Evolutionary conservation across 2,888 invertebrate species (phyloP), one percentile per base, ranked within the genome.

Genomic region (Notodonta ziczac): DNA sequence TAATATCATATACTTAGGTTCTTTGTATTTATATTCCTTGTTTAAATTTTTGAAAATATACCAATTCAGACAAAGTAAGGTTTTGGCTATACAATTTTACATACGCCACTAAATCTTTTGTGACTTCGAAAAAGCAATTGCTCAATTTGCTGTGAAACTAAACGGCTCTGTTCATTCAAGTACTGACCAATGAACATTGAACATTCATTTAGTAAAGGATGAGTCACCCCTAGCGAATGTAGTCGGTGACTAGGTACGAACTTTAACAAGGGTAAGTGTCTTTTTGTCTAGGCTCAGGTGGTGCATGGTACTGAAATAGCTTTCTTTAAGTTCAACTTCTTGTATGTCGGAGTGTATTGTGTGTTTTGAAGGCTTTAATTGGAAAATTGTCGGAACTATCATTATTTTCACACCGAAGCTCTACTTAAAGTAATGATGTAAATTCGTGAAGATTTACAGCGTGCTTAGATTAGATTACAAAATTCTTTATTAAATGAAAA

Each of bases 241-340:
- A 61, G 52, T 54, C 60, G 48, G 60, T 63, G 64, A 64, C 58
- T 66, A 46, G 55, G 60, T 69, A 59, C 14, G 56, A 74, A 66
- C 57, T 73, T 69, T 62, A 55, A 58, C 60, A 60, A 69, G 63
- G 62, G 62, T 58, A 53, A 13, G 35, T 69, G 61, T 63, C 62
- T 69, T 72, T 73, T 75, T 70, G 73, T 61, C 62, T 72, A 64
- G 65, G 65, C 57, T 70, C 56, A 65, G 70, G 70, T 69, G 70
- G 73, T 73, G 75, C 73, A 75, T 69, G 73, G 73, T 70, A 74
- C 73, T 67, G 70, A 74, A 75, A 65, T 70, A 67, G 52, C 59
- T 70, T 72, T 70, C 56, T 63, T 74, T 69, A 58, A 63, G 63
- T 65, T 74, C 60, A 44, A 60, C 69, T 73, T 69, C 69, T 73